A percentile compares a stretch with the other conserved stretches of the same genome.
phyloP scores from a whole-genome alignment of 2,113 vertebrate genomes.

The Catagonus wagneri region DNA sequence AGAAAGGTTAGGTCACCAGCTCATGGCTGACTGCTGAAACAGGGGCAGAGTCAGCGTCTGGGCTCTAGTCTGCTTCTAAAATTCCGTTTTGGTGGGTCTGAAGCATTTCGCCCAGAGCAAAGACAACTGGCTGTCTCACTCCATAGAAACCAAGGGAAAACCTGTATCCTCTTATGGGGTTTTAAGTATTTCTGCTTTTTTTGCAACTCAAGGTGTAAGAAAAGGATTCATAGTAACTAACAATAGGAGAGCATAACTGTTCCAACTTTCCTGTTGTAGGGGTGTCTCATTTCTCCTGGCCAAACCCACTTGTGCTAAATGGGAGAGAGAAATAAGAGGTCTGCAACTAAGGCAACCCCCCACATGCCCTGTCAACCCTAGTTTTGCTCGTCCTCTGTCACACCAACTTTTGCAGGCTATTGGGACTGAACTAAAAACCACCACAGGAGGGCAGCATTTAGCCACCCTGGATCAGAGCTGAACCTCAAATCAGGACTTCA shows the following conservation, averaged over 20 bases:
- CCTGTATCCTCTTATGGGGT: not conserved
- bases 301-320: not conserved
- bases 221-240: not conserved
- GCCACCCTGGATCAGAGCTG: not conserved
- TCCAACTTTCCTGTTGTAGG: too few relatives aligned
- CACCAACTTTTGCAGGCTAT: not conserved
- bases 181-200: not conserved
- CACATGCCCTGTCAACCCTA: not conserved
- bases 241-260: fast-evolving
- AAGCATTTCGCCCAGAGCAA: not conserved
- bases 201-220: not conserved
- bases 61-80: not conserved
- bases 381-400: not conserved
- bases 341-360: not conserved
- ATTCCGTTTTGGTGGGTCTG: not conserved
- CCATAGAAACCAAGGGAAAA: not conserved
- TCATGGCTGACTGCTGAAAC: not conserved
- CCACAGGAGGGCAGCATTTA: slow-evolving; percentile 67
- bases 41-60: not conserved
- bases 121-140: not conserved
- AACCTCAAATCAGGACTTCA: too few relatives aligned
- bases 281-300: not conserved
- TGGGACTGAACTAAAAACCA: not conserved
- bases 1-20: not conserved
- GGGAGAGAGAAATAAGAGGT: not conserved